These are phyloP conservation scores for Aproaerema taeniolella DNA, from an alignment of 2,888 invertebrate species.

Conservation along the genomic window DNA sequence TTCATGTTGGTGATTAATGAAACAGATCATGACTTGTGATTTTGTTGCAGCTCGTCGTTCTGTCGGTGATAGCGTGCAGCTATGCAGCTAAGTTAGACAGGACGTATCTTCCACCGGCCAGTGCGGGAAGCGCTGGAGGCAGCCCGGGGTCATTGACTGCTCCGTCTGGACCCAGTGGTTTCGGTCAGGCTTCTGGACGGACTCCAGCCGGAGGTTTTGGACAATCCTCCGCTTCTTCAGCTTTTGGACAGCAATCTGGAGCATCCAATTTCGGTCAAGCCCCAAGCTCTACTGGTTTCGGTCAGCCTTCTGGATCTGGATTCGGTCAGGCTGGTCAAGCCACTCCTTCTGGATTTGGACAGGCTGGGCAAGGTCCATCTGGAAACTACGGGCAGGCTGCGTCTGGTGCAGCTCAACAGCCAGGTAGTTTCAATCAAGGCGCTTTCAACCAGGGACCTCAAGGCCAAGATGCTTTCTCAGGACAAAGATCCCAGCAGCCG, in stretches of 20 bases:
- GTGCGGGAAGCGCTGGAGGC: conserved; percentile 59
- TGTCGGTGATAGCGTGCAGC: conserved; percentile 57
- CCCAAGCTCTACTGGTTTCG: conserved; percentile 14
- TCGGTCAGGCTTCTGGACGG: background rate
- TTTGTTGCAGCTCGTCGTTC: conserved; percentile 54
- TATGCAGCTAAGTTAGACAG: conserved; percentile 65
- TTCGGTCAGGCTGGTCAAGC: conserved; percentile 13
- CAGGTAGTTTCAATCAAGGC: conserved; percentile 13
- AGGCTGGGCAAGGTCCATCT: conserved; percentile 6
- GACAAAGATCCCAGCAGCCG: conserved; percentile 31
- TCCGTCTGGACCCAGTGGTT: conserved; percentile 29
- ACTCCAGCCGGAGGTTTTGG: background rate
- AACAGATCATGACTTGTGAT: background rate
- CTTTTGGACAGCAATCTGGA: conserved; percentile 17
- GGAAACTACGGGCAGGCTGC: conserved; percentile 4
- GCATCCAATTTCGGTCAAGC: conserved; percentile 13
- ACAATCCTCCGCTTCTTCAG: conserved; percentile 20
- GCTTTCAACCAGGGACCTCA: conserved; percentile 17
- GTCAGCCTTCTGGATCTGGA: conserved; percentile 15
- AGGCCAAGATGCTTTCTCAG: conserved; percentile 19
- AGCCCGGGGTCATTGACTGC: conserved; percentile 55
- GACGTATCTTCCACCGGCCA: conserved; percentile 62
- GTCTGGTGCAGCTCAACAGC: conserved; percentile 12
- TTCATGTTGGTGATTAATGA: background rate
- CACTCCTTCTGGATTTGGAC: conserved; percentile 23